Percentiles rank a stretch among this genome's conserved stretches.
Conservation (phyloP, 2,888 invertebrate genomes). For the Ferdinandea cuprea region DNA sequence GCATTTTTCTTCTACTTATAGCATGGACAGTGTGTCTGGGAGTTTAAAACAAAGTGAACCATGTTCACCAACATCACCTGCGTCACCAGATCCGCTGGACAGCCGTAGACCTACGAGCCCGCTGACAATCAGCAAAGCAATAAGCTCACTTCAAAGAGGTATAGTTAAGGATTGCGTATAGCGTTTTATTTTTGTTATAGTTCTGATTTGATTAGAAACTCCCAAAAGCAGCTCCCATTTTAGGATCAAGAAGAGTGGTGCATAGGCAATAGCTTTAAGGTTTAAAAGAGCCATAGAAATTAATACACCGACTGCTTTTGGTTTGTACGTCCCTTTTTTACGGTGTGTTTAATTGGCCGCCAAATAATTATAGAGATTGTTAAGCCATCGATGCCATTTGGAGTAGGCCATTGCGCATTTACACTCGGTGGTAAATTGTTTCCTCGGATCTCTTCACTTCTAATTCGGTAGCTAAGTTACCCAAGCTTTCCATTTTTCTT, state of each 20-base stretch:
- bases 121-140: conserved; percentile 85
- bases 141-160: conserved; percentile 84
- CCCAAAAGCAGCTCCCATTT: background rate
- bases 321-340: no score
- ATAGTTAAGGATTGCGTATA: conserved; percentile 22
- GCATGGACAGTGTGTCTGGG: conserved; percentile 97
- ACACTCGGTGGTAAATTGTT: no score
- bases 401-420: no score
- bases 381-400: no score
- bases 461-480: no score
- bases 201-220: background rate
- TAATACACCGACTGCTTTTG: no score
- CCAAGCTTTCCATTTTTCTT: no score
- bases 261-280: no score
- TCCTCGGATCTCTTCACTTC: no score
- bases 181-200: background rate
- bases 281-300: no score
- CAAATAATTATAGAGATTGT: no score
- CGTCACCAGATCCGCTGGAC: conserved; percentile 86
- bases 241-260: background rate
- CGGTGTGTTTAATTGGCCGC: background rate
- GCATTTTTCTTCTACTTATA: conserved; percentile 79
- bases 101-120: conserved; percentile 84
- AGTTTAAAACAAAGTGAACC: conserved; percentile 96
- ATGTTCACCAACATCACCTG: conserved; percentile 93